Conservation (phyloP, 1,140 invertebrate species). For the Drosophila eugracilis region DNA sequence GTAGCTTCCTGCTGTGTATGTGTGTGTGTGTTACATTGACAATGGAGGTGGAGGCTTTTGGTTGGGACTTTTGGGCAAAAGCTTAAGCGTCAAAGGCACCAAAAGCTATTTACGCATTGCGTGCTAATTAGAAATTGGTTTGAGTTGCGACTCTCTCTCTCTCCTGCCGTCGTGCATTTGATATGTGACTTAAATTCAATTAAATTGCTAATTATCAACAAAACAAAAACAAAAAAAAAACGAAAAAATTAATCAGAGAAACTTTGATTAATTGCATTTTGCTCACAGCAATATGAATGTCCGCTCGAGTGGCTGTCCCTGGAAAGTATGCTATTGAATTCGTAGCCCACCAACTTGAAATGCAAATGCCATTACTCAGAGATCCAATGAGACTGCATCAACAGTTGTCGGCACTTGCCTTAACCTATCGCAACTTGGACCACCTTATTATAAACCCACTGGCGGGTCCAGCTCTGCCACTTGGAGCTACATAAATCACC, state of each 20-base stretch:
- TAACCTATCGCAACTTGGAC: slow-evolving; percentile 45
- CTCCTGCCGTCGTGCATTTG: slow-evolving; percentile 33
- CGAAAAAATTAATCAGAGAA: background rate
- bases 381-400: slow-evolving; percentile 35
- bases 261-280: slow-evolving; percentile 39
- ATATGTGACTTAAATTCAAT: slow-evolving; percentile 62
- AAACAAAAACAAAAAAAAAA: background rate
- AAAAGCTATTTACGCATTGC: slow-evolving; percentile 63
- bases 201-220: slow-evolving; percentile 37
- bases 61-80: slow-evolving; percentile 33
- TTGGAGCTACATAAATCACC: slow-evolving; percentile 64
- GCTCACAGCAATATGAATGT: slow-evolving; percentile 3
- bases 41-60: slow-evolving; percentile 37
- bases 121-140: slow-evolving; percentile 66
- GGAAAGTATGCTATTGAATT: slow-evolving; percentile 39
- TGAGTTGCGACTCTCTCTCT: slow-evolving; percentile 11
- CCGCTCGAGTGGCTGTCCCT: slow-evolving; percentile 9
- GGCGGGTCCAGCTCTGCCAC: slow-evolving; percentile 18
- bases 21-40: slow-evolving; percentile 37
- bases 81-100: slow-evolving; percentile 54
- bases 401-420: slow-evolving; percentile 60
- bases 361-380: slow-evolving; percentile 43
- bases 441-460: slow-evolving; percentile 64
- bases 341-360: background rate
- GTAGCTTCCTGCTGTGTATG: slow-evolving; percentile 20